Conservation (phyloP, 2,888 invertebrate genomes). For the Cheilosia vernalis region DNA sequence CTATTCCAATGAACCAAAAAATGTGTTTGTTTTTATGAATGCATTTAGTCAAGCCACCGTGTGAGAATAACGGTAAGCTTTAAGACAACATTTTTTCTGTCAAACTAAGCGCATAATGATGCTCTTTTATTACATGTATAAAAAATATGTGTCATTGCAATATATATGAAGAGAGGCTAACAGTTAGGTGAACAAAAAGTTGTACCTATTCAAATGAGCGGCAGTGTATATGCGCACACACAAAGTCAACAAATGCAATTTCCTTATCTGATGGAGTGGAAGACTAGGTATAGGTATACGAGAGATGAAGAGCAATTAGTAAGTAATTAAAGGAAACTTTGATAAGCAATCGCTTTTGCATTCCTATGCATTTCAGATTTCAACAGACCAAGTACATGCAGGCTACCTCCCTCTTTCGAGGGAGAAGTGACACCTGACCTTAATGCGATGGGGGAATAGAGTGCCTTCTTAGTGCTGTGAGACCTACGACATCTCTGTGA, state of each 20-base stretch:
- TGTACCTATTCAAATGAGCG: too few species aligned
- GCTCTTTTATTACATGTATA: too few species aligned
- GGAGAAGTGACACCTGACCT: conserved; percentile 1
- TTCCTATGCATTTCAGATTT: neutral
- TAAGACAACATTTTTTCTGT: too few species aligned
- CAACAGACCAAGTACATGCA: neutral
- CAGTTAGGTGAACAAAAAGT: too few species aligned
- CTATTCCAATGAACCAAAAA: too few species aligned
- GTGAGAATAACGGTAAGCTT: too few species aligned
- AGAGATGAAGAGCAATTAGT: conserved; percentile 40
- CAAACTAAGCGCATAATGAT: too few species aligned
- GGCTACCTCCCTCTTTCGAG: neutral
- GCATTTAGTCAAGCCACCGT: too few species aligned
- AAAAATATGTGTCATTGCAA: too few species aligned
- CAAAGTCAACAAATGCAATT: conserved; percentile 44
- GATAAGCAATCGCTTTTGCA: conserved; percentile 39
- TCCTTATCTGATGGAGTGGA: conserved; percentile 3
- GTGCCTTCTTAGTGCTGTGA: neutral
- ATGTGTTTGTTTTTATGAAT: too few species aligned
- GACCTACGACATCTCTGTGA: neutral
- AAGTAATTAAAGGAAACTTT: conserved; percentile 44
- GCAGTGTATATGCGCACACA: neutral
- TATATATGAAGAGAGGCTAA: too few species aligned
- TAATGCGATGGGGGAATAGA: neutral
- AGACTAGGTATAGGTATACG: neutral